phyloP scores from a whole-genome alignment of 2,888 invertebrate species.

The Acrobasis consociella region DNA sequence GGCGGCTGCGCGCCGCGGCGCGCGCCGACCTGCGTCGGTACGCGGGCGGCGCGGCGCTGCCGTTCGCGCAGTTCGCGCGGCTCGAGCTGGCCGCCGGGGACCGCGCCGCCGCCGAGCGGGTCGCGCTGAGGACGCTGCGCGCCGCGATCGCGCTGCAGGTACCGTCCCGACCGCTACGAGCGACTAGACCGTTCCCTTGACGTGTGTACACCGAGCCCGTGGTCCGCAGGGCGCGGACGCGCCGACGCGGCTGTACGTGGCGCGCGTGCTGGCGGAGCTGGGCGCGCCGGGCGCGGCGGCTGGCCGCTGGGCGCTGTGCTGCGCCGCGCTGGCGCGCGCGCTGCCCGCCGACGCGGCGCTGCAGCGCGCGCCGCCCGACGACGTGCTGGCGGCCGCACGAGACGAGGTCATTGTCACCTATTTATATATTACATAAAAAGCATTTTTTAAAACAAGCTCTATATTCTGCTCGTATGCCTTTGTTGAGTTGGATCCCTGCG shows the following conservation, averaged over 20 bases:
- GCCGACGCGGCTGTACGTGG: conserved; percentile 35
- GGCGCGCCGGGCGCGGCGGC: conserved; percentile 30
- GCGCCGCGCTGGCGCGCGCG: conserved; percentile 37
- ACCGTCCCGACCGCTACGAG: not conserved
- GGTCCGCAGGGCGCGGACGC: conserved; percentile 23
- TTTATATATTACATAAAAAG: too few species aligned
- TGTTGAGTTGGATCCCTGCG: too few species aligned
- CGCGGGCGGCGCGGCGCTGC: conserved; percentile 41
- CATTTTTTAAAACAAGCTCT: too few species aligned
- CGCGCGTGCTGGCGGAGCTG: conserved; percentile 35
- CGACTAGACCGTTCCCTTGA: not conserved
- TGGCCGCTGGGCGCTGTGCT: conserved; percentile 36
- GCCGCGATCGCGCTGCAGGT: conserved; percentile 28
- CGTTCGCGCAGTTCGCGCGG: conserved; percentile 57
- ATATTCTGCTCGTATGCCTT: too few species aligned
- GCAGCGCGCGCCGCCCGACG: conserved; percentile 29
- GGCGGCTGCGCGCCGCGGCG: conserved; percentile 39
- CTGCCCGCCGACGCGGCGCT: conserved; percentile 31
- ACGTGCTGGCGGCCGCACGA: conserved; percentile 27
- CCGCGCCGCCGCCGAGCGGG: conserved; percentile 35
- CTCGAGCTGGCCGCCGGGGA: conserved; percentile 40
- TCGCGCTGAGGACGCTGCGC: conserved; percentile 35
- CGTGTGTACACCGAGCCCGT: not conserved
- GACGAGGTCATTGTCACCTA: too few species aligned
- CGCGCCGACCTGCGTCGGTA: conserved; percentile 39